These are phyloP conservation scores for Caenorhabditis elegans DNA, from an alignment of 1,140 invertebrate genomes.

Conservation along the genomic window WBcel235 BX284604.4:6104501-6105000, in stretches of 20 bases:
- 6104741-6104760: background rate
- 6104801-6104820: background rate
- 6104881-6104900: background rate
- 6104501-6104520: background rate
- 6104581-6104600: background rate
- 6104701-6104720: background rate
- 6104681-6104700: slow-evolving; percentile 24
- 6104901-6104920: background rate
- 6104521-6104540: slow-evolving; percentile 1
- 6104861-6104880: background rate
- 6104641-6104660: slow-evolving; percentile 7
- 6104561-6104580: slow-evolving; percentile 27
- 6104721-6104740: background rate
- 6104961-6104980: background rate
- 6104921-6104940: background rate
- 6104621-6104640: slow-evolving; percentile 31
- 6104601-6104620: slow-evolving; percentile 17
- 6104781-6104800: background rate
- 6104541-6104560: slow-evolving; percentile 25
- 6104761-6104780: background rate
- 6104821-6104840: slow-evolving; percentile 22
- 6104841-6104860: background rate
- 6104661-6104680: background rate
- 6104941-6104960: background rate
- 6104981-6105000: slow-evolving; percentile 3